Percentiles rank a stretch among this genome's conserved stretches.
These are phyloP conservation scores for Drosophila koepferae DNA, from an alignment of 2,888 invertebrate genomes.

Conservation along the genomic window DNA sequence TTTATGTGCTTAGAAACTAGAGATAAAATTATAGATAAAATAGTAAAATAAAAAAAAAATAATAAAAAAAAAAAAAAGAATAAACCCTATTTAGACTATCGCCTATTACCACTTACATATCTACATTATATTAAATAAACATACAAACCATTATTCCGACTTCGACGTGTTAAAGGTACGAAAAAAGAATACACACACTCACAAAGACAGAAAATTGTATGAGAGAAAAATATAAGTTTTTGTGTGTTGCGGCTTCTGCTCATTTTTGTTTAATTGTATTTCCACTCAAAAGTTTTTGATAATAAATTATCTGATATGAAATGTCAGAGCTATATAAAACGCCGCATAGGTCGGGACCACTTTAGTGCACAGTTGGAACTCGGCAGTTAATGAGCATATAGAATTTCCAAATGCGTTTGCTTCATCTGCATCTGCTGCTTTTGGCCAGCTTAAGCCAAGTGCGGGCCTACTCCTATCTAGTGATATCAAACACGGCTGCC, in stretches of 20 bases:
- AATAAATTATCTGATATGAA: neutral
- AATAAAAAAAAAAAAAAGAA: too few species aligned
- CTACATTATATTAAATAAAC: too few species aligned
- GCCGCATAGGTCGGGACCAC: fast-evolving
- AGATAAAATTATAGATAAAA: too few species aligned
- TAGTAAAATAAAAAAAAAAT: too few species aligned
- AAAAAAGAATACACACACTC: too few species aligned
- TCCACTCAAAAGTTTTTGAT: neutral
- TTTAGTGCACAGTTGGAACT: constrained; percentile 11
- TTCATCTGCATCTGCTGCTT: constrained; percentile 2
- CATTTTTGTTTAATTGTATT: neutral
- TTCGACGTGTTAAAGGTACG: too few species aligned
- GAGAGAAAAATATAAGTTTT: neutral
- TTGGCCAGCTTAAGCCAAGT: constrained; percentile 35
- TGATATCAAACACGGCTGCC: constrained; percentile 59
- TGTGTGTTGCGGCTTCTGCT: neutral
- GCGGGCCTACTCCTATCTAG: constrained; percentile 65
- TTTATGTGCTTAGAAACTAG: too few species aligned
- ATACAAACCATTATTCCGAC: too few species aligned
- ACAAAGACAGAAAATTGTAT: too few species aligned
- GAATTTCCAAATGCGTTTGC: constrained; percentile 12
- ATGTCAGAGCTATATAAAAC: neutral
- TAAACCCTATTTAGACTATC: too few species aligned
- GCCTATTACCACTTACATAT: too few species aligned
- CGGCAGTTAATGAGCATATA: neutral